Percentiles rank a stretch among this genome's conserved stretches.
phyloP scores from a whole-genome alignment of 1,140 invertebrate species.

The Plutomurus gul region DNA sequence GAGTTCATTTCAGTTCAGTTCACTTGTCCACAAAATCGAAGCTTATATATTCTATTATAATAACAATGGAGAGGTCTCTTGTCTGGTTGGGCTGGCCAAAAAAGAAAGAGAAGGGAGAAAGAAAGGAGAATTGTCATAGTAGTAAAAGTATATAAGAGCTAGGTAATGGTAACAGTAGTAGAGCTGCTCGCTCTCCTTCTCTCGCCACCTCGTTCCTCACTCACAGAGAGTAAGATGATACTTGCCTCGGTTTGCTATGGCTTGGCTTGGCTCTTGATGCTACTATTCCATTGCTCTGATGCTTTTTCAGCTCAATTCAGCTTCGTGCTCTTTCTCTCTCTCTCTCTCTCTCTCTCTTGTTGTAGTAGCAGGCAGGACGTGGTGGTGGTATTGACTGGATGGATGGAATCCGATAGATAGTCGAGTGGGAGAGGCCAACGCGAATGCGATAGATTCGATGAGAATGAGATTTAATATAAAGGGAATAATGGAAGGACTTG shows the following conservation, averaged over 20 bases:
- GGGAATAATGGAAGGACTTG: constrained; percentile 30
- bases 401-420: constrained; percentile 31
- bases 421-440: neutral
- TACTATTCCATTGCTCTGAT: neutral
- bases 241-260: neutral
- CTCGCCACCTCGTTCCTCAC: too few relatives aligned
- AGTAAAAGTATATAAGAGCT: neutral
- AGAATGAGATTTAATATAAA: constrained; percentile 24
- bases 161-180: too few relatives aligned
- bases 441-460: constrained; percentile 20
- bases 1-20: neutral
- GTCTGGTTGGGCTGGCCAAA: neutral
- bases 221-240: neutral
- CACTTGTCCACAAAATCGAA: constrained; percentile 1
- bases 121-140: neutral
- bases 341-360: neutral
- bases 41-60: neutral
- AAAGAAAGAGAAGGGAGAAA: neutral
- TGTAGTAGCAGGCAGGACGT: neutral
- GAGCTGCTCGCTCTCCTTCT: too few relatives aligned
- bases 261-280: neutral
- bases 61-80: neutral
- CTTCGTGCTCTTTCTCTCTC: neutral
- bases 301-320: neutral
- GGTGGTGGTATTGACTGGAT: constrained; percentile 6